These are phyloP conservation scores for Capitella teleta DNA, from an alignment of 1,140 invertebrate genomes.

Conservation along the genomic window DNA sequence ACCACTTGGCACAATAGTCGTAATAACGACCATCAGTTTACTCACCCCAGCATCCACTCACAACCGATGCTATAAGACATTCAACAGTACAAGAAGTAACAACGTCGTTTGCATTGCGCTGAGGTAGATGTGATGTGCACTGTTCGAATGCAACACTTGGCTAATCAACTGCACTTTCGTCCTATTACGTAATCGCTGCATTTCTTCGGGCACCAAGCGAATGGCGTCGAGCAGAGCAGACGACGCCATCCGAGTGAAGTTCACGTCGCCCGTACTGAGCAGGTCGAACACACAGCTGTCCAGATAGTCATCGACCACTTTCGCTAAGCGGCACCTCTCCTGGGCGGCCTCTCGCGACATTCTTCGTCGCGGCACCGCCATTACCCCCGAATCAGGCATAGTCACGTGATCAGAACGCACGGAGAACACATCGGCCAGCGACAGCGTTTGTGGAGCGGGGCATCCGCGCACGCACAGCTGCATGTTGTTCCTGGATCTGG, in stretches of 20 bases:
- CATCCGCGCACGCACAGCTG: constrained; percentile 49
- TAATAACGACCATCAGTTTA: no score
- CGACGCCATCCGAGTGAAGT: constrained; percentile 42
- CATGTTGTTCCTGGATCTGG: constrained; percentile 21
- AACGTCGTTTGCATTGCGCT: no score
- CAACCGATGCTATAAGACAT: no score
- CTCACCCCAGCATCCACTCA: no score
- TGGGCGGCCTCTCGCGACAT: constrained; percentile 22
- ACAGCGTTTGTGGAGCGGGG: constrained; percentile 45
- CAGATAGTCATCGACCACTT: constrained; percentile 48
- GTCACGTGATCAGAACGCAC: no score
- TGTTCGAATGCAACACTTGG: no score
- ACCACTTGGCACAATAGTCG: no score
- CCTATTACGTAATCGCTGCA: neutral
- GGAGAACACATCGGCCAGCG: constrained; percentile 11
- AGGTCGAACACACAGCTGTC: constrained; percentile 53
- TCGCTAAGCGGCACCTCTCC: constrained; percentile 32
- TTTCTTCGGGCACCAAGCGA: constrained; percentile 32
- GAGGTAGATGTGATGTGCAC: no score
- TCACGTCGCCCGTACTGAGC: constrained; percentile 45
- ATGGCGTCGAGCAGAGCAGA: constrained; percentile 45
- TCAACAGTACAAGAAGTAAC: no score
- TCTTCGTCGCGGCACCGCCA: neutral
- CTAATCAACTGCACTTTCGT: no score
- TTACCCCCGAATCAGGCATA: no score